phyloP scores from a whole-genome alignment of 2,797 vertebrate genomes.

The Astyanax mexicanus region DNA sequence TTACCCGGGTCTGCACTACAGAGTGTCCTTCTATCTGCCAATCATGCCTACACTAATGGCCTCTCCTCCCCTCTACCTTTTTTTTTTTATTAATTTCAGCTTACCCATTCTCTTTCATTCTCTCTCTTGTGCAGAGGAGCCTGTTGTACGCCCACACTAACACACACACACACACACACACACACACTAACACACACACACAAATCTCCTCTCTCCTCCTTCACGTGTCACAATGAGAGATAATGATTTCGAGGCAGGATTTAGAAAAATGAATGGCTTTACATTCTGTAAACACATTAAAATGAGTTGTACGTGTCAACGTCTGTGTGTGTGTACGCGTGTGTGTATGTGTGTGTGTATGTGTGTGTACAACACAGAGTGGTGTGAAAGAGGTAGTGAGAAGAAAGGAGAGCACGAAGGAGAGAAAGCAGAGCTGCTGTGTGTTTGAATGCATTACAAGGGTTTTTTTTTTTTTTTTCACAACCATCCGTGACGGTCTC shows the following conservation, averaged over 20 bases:
- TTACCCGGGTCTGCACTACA: slow-evolving; percentile 80
- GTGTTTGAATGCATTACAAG: slow-evolving; percentile 53
- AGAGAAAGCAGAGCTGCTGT: slow-evolving; percentile 42
- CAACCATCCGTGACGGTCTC: slow-evolving; percentile 40
- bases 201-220: slow-evolving; percentile 36
- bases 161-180: slow-evolving; percentile 42
- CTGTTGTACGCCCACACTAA: slow-evolving; percentile 64
- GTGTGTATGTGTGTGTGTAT: slow-evolving; percentile 30
- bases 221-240: slow-evolving; percentile 67
- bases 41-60: slow-evolving; percentile 74
- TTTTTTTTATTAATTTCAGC: slow-evolving; percentile 73
- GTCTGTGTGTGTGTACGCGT: slow-evolving; percentile 32
- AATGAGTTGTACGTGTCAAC: slow-evolving; percentile 53
- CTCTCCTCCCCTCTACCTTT: slow-evolving; percentile 69
- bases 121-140: slow-evolving; percentile 73
- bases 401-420: slow-evolving; percentile 38
- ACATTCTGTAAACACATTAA: slow-evolving; percentile 64
- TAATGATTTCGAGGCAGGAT: slow-evolving; percentile 70
- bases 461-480: slow-evolving; percentile 54
- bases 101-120: slow-evolving; percentile 65
- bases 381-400: slow-evolving; percentile 45
- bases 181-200: slow-evolving; percentile 42
- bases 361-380: slow-evolving; percentile 44
- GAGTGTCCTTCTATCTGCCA: slow-evolving; percentile 79
- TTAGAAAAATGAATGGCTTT: slow-evolving; percentile 65